Evolutionary conservation across 2,888 invertebrate species (phyloP), one percentile per base, ranked within the genome.

Genomic region (Diadegma fenestrale): DNA sequence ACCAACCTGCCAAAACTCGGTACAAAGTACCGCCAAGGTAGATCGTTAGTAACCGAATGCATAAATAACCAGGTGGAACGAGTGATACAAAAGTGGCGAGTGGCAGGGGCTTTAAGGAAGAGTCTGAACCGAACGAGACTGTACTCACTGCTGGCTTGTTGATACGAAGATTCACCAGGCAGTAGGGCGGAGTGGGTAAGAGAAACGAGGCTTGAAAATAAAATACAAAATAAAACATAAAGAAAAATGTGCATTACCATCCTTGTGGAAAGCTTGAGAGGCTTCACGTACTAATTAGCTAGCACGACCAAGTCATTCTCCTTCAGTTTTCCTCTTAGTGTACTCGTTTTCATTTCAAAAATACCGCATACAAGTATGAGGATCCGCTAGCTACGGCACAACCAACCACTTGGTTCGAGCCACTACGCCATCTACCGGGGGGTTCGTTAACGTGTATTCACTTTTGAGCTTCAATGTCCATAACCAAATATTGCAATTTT

Each of bases 211-310:
- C 77, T 66, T 48, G 45, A 22, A 26, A 26, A 58, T 58, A 58
- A n/a, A 66, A 61, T 61, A 54, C 17, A 45, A 43, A 30, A 63
- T 63, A 75, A 45, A 61, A 43, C 1, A 22, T 33, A 41, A 19
- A 4, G 8, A 61, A 61, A 73, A 41, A 43, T 58, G 69, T 75
- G 78, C 51, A 64, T 85, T 51, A 54, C 37, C 63, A 71, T 81
- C 69, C 54, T 75, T 17, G n/a, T 19, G 66, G 22, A 51, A 76
- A 75, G 73, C 78, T 81, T 73, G 64, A 85, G 81, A 81, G 78
- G 73, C 81, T 81, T 69, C 43, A 48, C 63, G 78, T 63, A 73
- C 84, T 81, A 81, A 85, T 81, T 85, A 81, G 81, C 69, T 77
- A 63, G 73, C 73, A 68, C 77, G 45, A 43, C 71, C 54, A 33